phyloP scores from a whole-genome alignment of 2,113 vertebrate species.

The Hydropotes inermis region DNA sequence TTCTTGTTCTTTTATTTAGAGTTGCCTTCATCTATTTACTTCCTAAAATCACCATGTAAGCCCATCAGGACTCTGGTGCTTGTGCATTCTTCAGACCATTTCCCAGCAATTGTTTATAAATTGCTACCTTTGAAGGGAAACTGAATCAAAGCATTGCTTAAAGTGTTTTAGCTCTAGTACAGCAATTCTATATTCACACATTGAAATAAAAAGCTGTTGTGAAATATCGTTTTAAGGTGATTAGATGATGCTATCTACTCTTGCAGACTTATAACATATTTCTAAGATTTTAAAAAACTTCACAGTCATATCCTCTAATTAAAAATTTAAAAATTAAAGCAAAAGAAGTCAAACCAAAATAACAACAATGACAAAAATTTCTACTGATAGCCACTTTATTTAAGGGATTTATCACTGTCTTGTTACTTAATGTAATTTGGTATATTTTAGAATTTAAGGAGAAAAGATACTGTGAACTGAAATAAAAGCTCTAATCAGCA shows the following conservation, averaged over 20 bases:
- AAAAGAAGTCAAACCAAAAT: neutral
- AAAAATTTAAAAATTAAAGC: neutral
- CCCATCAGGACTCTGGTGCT: neutral
- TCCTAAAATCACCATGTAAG: neutral
- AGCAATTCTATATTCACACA: neutral
- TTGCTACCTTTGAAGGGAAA: neutral
- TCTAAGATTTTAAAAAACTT: neutral
- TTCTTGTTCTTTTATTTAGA: neutral
- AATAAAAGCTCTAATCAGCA: slow-evolving; percentile 27
- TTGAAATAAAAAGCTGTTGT: slow-evolving; percentile 1
- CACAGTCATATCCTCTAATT: neutral
- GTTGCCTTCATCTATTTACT: neutral
- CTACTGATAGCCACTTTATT: slow-evolving; percentile 30
- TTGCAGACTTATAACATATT: neutral
- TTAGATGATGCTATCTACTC: neutral
- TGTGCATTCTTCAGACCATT: neutral
- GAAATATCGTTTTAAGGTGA: neutral
- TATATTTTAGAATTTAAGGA: slow-evolving; percentile 34
- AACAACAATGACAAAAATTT: neutral
- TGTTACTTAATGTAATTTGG: slow-evolving; percentile 46
- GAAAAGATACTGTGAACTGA: neutral
- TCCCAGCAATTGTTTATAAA: slow-evolving; percentile 10
- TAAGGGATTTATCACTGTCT: slow-evolving; percentile 44
- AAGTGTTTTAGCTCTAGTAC: neutral
- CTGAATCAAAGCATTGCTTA: neutral